Percentiles rank a stretch among this genome's conserved stretches.
Evolutionary conservation across 2,888 invertebrate genomes (phyloP).

Genomic region (Trichopoda pennipes): DNA sequence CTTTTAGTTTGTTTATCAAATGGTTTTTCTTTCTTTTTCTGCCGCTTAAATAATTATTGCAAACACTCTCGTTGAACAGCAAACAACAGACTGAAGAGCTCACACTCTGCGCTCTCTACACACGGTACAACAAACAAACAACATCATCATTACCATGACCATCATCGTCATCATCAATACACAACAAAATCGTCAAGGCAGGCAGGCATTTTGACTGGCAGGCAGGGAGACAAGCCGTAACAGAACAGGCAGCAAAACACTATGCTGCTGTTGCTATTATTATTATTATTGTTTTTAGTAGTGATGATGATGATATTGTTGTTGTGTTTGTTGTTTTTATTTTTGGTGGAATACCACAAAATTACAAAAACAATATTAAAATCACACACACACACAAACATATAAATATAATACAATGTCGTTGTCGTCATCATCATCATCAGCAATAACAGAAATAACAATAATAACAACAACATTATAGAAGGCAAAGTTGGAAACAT

Average conservation of each 20-base stretch:
- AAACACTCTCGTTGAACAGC: conserved; percentile 64
- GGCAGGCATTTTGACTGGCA: conserved; percentile 50
- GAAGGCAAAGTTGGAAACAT: conserved; percentile 51
- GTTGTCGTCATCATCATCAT: conserved; percentile 53
- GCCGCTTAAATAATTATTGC: conserved; percentile 62
- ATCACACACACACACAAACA: conserved; percentile 27
- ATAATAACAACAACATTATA: conserved; percentile 47
- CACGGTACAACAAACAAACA: conserved; percentile 59
- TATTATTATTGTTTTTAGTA: conserved; percentile 41
- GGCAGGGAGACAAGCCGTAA: conserved; percentile 12
- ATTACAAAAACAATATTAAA: conserved; percentile 58
- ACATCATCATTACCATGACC: conserved; percentile 54
- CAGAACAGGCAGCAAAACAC: conserved; percentile 50
- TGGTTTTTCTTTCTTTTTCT: conserved; percentile 26
- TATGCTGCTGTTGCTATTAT: conserved; percentile 47
- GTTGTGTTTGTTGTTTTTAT: conserved; percentile 12
- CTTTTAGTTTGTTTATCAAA: conserved; percentile 38
- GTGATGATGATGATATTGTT: conserved; percentile 44
- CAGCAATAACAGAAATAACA: conserved; percentile 48
- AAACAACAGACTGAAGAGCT: conserved; percentile 67
- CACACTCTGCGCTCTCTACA: conserved; percentile 46
- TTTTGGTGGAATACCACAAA: conserved; percentile 37
- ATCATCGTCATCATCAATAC: conserved; percentile 49
- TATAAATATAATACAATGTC: conserved; percentile 52
- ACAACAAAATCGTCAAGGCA: conserved; percentile 56